These are phyloP conservation scores for Ptilonorhynchus violaceus DNA, from an alignment of 2,113 vertebrate species.

Conservation along the genomic window DNA sequence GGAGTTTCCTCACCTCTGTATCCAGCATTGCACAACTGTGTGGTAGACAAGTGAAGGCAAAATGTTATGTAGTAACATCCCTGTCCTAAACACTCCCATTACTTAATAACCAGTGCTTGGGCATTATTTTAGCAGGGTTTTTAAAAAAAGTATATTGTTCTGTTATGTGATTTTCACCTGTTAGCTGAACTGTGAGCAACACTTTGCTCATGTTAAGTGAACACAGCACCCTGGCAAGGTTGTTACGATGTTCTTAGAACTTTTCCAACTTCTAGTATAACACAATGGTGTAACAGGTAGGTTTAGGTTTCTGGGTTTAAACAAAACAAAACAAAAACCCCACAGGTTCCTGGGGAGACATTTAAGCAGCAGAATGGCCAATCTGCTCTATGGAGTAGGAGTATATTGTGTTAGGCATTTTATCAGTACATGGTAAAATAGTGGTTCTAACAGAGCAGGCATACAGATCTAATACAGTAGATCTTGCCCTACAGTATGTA, in stretches of 20 bases:
- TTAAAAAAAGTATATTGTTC: background rate
- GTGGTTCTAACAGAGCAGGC: background rate
- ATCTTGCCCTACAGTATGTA: no score
- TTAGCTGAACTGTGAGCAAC: background rate
- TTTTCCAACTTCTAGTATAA: background rate
- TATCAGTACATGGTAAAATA: background rate
- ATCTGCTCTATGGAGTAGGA: background rate
- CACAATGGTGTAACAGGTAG: background rate
- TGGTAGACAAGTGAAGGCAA: background rate
- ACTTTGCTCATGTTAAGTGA: background rate
- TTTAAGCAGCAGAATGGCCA: background rate
- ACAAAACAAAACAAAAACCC: background rate
- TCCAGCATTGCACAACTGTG: background rate
- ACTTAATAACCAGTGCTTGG: background rate
- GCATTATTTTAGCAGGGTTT: background rate
- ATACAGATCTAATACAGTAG: background rate
- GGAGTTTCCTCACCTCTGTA: background rate
- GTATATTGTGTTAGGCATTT: background rate
- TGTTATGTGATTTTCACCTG: background rate
- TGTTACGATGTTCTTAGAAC: background rate
- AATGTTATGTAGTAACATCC: background rate
- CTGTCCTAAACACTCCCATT: background rate
- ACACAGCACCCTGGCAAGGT: background rate
- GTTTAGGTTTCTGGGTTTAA: no score
- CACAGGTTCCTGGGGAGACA: background rate